Base-by-base conservation (phyloP, 2,113 vertebrate genomes). In the Hippocampus guttulatus region DNA sequence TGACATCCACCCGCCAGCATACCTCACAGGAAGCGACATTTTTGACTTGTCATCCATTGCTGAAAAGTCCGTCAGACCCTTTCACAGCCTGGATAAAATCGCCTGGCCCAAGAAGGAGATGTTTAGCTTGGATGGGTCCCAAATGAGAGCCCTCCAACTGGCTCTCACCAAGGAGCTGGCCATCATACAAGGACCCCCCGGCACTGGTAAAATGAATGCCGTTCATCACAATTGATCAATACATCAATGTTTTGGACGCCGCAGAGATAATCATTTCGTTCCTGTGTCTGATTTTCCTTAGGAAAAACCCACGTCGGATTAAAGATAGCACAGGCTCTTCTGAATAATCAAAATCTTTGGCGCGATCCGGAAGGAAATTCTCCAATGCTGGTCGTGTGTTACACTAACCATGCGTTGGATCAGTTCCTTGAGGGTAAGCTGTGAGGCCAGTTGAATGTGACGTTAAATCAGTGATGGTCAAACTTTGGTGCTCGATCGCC, bases 401-500 rank as follows among this genome's bases (percentile, higher is more conserved):
- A 98, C 73, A 98, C 96, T 63, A 98, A 98, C 85, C 97, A 98
- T 63, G 96, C 97, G 30, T 90, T 98, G 88, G 97, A 98, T 90
- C 97, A 98, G 89, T 98, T 98, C 88, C 92, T 98, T n/a, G 97
- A 98, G 92, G 97, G 97, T 98, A 92, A 86, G 70, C 2, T 15
- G 1, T 8, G 49, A 51, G 49, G 49, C 11, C 14, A 47, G 45
- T 47, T 47, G 45, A 47, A 47, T 47, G 12, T 14, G 45, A 47
- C 3, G 45, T 47, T 30, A 30, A 30, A 30, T 30, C 3, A 30
- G 30, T 3, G 30, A 30, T 30, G 30, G 41, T 43, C 41, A 43
- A 43, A 10, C 41, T 43, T 43, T 43, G 11, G 11, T 43, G 8
- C 8, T 43, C 41, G 11, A 43, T 16, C 11, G 54, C 21, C 12